These are phyloP conservation scores for Gymnobelideus leadbeateri DNA, from an alignment of 2,113 vertebrate species.

Conservation along the genomic window DNA sequence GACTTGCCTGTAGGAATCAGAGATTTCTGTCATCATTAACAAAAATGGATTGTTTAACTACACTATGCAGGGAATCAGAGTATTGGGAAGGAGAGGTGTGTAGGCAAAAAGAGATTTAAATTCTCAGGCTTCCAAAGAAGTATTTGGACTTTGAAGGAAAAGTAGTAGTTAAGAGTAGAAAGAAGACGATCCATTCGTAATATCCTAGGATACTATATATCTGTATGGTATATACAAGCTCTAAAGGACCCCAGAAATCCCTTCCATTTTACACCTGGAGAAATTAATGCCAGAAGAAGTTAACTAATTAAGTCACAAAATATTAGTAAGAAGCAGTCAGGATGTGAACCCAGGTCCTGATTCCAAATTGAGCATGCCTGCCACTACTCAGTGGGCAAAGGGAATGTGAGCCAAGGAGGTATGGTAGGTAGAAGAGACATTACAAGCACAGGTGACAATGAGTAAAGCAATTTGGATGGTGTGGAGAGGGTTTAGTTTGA, in stretches of 20 bases:
- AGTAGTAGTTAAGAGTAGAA: too few relatives aligned
- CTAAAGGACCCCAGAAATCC: neutral
- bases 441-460: neutral
- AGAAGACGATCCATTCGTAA: neutral
- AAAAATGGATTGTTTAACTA: too few relatives aligned
- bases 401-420: neutral
- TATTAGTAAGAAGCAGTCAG: neutral
- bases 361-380: neutral
- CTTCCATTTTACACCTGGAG: neutral
- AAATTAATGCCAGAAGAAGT: neutral
- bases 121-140: too few relatives aligned
- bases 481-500: neutral
- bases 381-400: neutral
- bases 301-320: neutral
- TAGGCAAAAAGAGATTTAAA: too few relatives aligned
- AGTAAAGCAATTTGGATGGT: neutral
- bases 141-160: too few relatives aligned
- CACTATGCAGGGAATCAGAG: too few relatives aligned
- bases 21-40: too few relatives aligned
- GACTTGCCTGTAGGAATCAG: too few relatives aligned
- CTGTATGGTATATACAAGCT: neutral
- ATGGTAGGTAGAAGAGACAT: neutral
- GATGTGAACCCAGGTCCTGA: neutral
- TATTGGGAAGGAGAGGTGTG: too few relatives aligned
- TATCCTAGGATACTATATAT: neutral